These are phyloP conservation scores for Drosophila nasuta DNA, from an alignment of 1,140 invertebrate genomes.

Conservation along the genomic window DNA sequence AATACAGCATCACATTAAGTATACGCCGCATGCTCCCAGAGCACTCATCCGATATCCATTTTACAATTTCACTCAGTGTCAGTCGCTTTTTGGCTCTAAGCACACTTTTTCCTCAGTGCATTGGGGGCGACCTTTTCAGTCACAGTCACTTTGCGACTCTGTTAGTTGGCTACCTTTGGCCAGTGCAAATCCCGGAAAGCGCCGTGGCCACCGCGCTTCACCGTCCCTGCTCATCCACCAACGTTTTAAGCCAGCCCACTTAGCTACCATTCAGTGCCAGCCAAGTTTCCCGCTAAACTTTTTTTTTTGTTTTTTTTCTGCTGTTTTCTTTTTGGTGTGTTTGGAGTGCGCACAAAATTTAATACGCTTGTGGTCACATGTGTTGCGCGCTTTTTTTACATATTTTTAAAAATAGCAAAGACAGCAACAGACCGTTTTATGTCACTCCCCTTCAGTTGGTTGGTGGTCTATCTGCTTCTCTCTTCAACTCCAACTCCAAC, in stretches of 20 bases:
- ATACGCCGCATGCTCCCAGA: constrained; percentile 36
- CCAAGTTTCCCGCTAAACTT: constrained; percentile 20
- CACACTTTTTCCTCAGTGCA: constrained; percentile 57
- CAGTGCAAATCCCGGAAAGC: constrained; percentile 43
- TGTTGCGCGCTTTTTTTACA: constrained; percentile 73
- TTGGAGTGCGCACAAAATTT: constrained; percentile 69
- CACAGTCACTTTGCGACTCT: constrained; percentile 65
- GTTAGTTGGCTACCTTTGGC: constrained; percentile 71
- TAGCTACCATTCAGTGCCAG: constrained; percentile 22
- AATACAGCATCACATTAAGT: constrained; percentile 13
- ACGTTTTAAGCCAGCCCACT: constrained; percentile 38
- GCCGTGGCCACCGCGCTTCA: neutral
- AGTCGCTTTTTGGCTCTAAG: neutral
- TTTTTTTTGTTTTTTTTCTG: constrained; percentile 40
- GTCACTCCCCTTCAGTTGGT: neutral
- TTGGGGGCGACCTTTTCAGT: constrained; percentile 58
- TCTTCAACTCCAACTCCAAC: neutral
- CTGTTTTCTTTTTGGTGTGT: constrained; percentile 45
- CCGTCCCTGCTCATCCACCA: neutral
- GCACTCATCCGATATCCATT: constrained; percentile 37
- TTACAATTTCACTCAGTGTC: constrained; percentile 21
- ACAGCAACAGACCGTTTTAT: constrained; percentile 41
- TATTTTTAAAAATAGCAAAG: constrained; percentile 78
- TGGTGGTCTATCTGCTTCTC: neutral
- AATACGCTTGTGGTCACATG: constrained; percentile 83